A percentile compares a stretch with the other conserved stretches of the same genome.
Evolutionary conservation across 2,797 vertebrate species (phyloP).

Genomic region (Gymnopithys bicolor): DNA sequence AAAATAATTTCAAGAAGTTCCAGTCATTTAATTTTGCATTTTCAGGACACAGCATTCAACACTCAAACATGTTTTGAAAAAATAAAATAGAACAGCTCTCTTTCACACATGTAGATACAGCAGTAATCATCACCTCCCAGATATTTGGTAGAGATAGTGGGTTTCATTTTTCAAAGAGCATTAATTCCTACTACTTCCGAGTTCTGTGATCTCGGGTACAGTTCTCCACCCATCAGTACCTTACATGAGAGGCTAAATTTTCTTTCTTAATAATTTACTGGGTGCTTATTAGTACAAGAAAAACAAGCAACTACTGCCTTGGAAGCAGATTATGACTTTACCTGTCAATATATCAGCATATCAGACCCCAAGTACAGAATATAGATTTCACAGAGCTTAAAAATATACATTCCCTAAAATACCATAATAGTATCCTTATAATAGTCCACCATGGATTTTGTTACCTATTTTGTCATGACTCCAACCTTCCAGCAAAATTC

Average conservation of each 20-base stretch:
- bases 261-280: background rate
- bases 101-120: background rate
- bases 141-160: background rate
- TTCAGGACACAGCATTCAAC: background rate
- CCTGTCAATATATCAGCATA: background rate
- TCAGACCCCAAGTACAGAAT: background rate
- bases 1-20: background rate
- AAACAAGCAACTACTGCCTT: background rate
- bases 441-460: background rate
- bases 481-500: background rate
- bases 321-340: background rate
- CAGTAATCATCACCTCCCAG: background rate
- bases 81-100: background rate
- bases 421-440: background rate
- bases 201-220: background rate
- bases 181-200: background rate
- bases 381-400: background rate
- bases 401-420: background rate
- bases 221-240: background rate
- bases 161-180: constrained; percentile 3
- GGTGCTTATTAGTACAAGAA: background rate
- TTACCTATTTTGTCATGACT: background rate
- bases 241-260: background rate
- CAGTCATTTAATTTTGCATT: background rate
- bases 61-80: background rate